These are phyloP conservation scores for Morpho helenor DNA, from an alignment of 2,888 invertebrate species.

Conservation along the genomic window DNA sequence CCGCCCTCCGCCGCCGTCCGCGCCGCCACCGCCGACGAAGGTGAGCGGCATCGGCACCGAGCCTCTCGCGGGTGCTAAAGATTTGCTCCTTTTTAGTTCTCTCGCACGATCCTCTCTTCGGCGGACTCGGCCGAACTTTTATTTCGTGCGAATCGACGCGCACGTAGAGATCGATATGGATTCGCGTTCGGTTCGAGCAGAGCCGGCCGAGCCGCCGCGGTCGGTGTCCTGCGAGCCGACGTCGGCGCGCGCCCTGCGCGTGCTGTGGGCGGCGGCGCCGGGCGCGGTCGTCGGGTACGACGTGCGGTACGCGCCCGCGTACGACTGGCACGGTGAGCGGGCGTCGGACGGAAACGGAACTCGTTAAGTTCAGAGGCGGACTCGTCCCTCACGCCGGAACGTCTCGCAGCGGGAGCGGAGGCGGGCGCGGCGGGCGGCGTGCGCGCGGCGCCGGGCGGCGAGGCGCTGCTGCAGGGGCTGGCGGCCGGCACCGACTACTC, in stretches of 20 bases:
- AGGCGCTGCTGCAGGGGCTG: conserved; percentile 83
- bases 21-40: conserved; percentile 89
- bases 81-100: no score
- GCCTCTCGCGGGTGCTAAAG: no score
- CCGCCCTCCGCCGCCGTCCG: conserved; percentile 85
- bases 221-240: conserved; percentile 84
- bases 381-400: conserved; percentile 79
- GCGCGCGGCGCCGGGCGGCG: conserved; percentile 35
- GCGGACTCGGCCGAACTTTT: no score
- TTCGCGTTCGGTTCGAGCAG: conserved; percentile 45
- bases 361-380: conserved; percentile 41
- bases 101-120: no score
- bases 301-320: conserved; percentile 83
- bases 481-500: conserved; percentile 91
- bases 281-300: conserved; percentile 87
- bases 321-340: conserved; percentile 40
- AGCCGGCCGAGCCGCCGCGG: conserved; percentile 84
- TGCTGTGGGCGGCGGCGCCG: conserved; percentile 82
- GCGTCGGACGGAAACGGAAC: conserved; percentile 28
- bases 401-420: conserved; percentile 21
- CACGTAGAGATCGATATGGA: no score
- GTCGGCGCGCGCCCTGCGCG: conserved; percentile 85
- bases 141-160: no score
- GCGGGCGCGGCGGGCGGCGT: conserved; percentile 28
- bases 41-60: conserved; percentile 44